Evolutionary conservation across 2,888 invertebrate genomes (phyloP).

Genomic region (Papilio demoleus): DNA sequence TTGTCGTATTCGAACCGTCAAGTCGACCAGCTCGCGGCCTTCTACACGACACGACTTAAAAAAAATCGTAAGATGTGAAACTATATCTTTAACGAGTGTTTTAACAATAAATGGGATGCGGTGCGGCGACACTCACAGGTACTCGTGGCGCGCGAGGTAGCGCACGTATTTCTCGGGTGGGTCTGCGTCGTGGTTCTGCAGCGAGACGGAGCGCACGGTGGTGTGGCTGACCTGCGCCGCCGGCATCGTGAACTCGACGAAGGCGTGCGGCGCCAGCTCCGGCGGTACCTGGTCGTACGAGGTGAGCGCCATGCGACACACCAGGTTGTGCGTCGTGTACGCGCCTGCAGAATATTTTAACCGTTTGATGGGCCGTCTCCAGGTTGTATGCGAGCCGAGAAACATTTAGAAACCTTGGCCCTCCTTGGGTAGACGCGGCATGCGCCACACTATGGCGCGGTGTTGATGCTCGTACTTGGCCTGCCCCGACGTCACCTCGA

Average conservation of each 20-base stretch:
- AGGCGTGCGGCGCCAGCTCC: constrained; percentile 92
- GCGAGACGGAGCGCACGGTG: constrained; percentile 96
- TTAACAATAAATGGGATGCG: background rate
- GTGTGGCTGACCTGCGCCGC: constrained; percentile 97
- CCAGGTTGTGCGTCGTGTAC: constrained; percentile 98
- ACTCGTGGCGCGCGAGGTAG: constrained; percentile 97
- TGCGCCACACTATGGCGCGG: constrained; percentile 98
- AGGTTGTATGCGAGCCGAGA: background rate
- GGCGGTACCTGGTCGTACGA: constrained; percentile 99
- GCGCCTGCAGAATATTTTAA: constrained; percentile 86
- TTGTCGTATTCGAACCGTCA: too few species aligned
- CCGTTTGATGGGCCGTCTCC: background rate
- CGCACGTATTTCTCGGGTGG: constrained; percentile 99
- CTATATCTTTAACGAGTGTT: too few species aligned
- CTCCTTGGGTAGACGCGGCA: constrained; percentile 98
- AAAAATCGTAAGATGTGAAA: too few species aligned
- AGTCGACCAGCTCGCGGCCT: too few species aligned
- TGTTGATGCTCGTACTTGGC: constrained; percentile 99
- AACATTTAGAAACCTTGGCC: constrained; percentile 92
- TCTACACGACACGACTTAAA: too few species aligned
- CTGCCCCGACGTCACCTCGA: constrained; percentile 97
- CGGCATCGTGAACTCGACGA: constrained; percentile 99
- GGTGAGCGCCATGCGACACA: constrained; percentile 96
- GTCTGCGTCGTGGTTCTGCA: constrained; percentile 94
- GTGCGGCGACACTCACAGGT: constrained; percentile 84